Evolutionary conservation across 2,888 invertebrate genomes (phyloP).

Genomic region (Xestobium rufovillosum): DNA sequence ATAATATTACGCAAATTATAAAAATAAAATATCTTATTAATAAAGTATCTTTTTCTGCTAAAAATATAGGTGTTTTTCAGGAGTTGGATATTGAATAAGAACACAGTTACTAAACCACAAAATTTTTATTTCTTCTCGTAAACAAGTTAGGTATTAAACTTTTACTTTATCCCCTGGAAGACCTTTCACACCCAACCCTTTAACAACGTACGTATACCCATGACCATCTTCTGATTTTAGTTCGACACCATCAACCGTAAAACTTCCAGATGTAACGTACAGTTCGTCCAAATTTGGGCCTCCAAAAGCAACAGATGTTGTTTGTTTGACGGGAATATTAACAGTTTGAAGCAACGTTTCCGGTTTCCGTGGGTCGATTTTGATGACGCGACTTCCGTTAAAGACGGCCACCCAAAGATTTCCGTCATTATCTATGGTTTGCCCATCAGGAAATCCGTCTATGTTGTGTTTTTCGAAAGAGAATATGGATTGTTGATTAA

Average conservation of each 20-base stretch:
- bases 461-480: conserved; percentile 43
- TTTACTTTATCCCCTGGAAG: conserved; percentile 33
- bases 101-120: too few relatives aligned
- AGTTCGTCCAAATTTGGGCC: conserved; percentile 55
- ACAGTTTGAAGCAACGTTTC: conserved; percentile 53
- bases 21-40: too few relatives aligned
- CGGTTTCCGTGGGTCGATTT: conserved; percentile 49
- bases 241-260: conserved; percentile 41
- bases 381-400: conserved; percentile 53
- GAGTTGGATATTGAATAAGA: too few relatives aligned
- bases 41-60: too few relatives aligned
- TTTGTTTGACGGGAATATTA: conserved; percentile 57
- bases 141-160: too few relatives aligned
- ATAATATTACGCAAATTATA: too few relatives aligned
- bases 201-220: conserved; percentile 52
- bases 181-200: conserved; percentile 50
- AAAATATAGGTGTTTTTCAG: too few relatives aligned
- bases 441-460: conserved; percentile 58
- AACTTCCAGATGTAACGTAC: conserved; percentile 51
- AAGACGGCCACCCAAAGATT: conserved; percentile 74
- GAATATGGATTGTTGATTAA: conserved; percentile 53
- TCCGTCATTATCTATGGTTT: conserved; percentile 72
- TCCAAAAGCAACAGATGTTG: conserved; percentile 60
- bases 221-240: conserved; percentile 43
- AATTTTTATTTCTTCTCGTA: too few relatives aligned